These are phyloP conservation scores for Micrastur ruficollis DNA, from an alignment of 2,797 vertebrate species.

Conservation along the genomic window DNA sequence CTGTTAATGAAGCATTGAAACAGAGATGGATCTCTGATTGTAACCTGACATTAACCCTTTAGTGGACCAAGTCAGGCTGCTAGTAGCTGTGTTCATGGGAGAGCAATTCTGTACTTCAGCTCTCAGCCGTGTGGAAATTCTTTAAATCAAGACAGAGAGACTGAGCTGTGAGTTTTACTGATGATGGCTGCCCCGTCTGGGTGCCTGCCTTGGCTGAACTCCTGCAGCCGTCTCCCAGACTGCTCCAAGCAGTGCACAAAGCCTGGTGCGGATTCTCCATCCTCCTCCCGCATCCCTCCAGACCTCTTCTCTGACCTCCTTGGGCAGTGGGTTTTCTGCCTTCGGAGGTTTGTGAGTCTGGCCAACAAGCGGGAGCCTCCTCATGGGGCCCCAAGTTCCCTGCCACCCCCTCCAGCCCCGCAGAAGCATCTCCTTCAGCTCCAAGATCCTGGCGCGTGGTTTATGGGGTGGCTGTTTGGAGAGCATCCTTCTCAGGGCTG, in stretches of 20 bases:
- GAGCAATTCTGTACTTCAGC: background rate
- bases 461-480: background rate
- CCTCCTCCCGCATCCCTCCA: background rate
- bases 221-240: background rate
- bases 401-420: background rate
- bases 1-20: constrained; percentile 32
- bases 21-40: background rate
- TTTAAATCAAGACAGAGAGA: background rate
- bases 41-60: constrained; percentile 26
- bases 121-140: background rate
- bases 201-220: background rate
- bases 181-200: background rate
- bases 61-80: background rate
- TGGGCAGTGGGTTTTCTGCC: background rate
- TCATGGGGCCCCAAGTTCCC: accelerated
- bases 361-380: background rate
- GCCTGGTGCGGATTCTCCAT: background rate
- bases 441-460: accelerated
- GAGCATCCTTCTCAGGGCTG: background rate
- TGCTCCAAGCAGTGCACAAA: background rate
- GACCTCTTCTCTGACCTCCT: background rate
- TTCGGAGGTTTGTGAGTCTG: accelerated
- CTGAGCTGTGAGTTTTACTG: background rate
- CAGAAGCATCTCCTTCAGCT: background rate
- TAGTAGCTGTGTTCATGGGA: background rate